Evolutionary conservation across 2,888 invertebrate genomes (phyloP).

Genomic region (Epinotia bilunana): DNA sequence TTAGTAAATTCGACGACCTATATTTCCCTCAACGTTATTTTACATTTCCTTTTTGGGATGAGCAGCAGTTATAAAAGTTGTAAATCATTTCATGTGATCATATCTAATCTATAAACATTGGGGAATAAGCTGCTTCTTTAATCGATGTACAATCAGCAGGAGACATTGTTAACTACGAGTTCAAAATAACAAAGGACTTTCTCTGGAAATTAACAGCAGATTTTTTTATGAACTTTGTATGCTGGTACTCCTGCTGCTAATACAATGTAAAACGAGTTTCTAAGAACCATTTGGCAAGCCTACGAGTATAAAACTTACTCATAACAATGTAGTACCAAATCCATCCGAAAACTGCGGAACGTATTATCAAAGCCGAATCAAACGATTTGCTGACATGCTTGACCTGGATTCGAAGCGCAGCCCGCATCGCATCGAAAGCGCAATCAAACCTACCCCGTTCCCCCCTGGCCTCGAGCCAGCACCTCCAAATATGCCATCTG

Average conservation of each 20-base stretch:
- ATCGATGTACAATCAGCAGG: background rate
- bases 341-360: conserved; percentile 10
- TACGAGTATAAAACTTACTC: background rate
- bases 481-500: conserved; percentile 38
- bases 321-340: background rate
- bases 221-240: background rate
- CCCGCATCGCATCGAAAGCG: conserved; percentile 56
- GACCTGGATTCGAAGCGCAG: conserved; percentile 66
- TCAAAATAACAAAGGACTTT: no score
- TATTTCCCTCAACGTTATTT: background rate
- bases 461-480: conserved; percentile 49
- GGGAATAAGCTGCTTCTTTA: background rate
- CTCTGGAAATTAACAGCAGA: no score
- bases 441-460: conserved; percentile 51
- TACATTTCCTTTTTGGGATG: background rate
- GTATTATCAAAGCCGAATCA: conserved; percentile 39
- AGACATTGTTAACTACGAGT: no score
- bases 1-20: background rate
- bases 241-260: background rate
- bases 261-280: background rate
- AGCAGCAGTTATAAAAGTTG: background rate
- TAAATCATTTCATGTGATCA: no score
- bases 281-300: background rate
- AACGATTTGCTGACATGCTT: conserved; percentile 51
- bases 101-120: background rate